phyloP scores from a whole-genome alignment of 64 coral and sea anemone genomes.

The Montipora efflorescens region DNA sequence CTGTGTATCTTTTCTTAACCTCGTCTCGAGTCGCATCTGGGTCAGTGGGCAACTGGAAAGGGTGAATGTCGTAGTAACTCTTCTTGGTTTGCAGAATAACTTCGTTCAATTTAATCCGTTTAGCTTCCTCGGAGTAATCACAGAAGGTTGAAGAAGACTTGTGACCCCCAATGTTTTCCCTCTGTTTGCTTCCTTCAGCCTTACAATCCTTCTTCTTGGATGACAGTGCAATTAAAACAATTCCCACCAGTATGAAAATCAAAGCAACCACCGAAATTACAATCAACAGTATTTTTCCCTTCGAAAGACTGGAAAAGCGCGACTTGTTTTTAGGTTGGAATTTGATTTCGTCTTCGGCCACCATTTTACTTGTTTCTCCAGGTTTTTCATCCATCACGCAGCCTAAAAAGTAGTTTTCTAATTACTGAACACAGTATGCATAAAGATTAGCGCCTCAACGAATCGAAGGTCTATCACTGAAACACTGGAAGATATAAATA shows the following conservation, averaged over 20 bases:
- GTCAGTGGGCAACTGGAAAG: conserved; percentile 44
- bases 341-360: background rate
- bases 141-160: conserved; percentile 1
- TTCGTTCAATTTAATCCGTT: conserved; percentile 7
- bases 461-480: no score
- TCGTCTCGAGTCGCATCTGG: conserved; percentile 39
- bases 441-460: no score
- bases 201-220: background rate
- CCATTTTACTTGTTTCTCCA: background rate
- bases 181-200: background rate
- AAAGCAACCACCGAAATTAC: background rate
- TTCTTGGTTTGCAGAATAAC: conserved; percentile 27
- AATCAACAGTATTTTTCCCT: background rate
- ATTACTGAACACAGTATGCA: no score
- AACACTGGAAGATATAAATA: no score
- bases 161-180: background rate
- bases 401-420: background rate
- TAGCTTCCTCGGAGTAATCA: conserved; percentile 62
- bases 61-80: conserved; percentile 12
- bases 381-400: background rate
- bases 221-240: conserved; percentile 14
- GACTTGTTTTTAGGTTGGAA: background rate
- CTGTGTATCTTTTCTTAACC: conserved; percentile 57
- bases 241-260: conserved; percentile 12
- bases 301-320: background rate